Evolutionary conservation across 2,113 vertebrate genomes (phyloP).

Genomic region (Gnathochromis pfefferi): DNA sequence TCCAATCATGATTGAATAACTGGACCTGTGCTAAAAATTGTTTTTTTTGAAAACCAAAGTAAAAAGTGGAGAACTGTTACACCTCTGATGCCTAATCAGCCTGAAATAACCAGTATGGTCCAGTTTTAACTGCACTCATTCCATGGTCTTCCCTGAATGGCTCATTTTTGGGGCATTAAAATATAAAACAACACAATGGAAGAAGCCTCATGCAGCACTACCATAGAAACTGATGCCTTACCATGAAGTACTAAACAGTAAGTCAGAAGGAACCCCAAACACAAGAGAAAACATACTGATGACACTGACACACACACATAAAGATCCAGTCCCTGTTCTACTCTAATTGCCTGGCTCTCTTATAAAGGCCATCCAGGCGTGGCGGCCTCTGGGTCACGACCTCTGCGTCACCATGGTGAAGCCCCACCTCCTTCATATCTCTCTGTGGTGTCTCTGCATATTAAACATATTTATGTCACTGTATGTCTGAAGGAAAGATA

Average conservation of each 20-base stretch:
- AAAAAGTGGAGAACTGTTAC: background rate
- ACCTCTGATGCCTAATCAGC: background rate
- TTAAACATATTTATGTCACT: conserved; percentile 14
- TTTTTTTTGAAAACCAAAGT: background rate
- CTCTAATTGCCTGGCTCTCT: conserved; percentile 54
- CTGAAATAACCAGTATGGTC: background rate
- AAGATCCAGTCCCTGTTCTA: background rate
- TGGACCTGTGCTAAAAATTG: background rate
- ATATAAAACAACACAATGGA: background rate
- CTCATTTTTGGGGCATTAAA: background rate
- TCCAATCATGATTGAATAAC: background rate
- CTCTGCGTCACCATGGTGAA: conserved; percentile 50
- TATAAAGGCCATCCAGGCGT: conserved; percentile 57
- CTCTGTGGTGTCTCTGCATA: conserved; percentile 45
- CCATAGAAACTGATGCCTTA: background rate
- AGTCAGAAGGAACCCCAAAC: background rate
- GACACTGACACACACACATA: background rate
- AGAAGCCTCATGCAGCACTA: background rate
- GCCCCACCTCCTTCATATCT: conserved; percentile 50
- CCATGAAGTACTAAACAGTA: background rate
- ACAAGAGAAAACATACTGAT: background rate
- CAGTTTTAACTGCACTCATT: conserved; percentile 19
- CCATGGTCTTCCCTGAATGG: background rate
- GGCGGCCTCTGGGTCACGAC: conserved; percentile 49
- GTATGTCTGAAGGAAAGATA: background rate